Conservation (phyloP, 2,888 invertebrate genomes). For the Notocelia uddmanniana region DNA sequence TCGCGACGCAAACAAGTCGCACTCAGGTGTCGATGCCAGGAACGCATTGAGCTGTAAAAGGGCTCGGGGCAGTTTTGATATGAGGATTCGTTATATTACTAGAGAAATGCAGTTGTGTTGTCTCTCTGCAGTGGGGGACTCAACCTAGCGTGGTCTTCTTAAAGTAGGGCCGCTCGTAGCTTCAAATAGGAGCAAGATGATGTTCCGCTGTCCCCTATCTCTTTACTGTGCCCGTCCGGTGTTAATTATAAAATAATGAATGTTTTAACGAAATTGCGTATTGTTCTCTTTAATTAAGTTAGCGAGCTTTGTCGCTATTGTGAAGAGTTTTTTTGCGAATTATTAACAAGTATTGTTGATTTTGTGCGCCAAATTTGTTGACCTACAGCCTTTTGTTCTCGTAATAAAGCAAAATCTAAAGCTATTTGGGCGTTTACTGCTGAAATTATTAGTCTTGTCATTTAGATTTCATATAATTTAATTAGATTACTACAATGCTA, state of each 20-base stretch:
- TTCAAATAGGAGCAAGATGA: too few relatives aligned
- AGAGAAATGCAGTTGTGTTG: too few relatives aligned
- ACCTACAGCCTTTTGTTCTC: conserved; percentile 7
- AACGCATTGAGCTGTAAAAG: too few relatives aligned
- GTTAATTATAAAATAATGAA: conserved; percentile 38
- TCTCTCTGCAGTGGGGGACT: too few relatives aligned
- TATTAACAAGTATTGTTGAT: conserved; percentile 23
- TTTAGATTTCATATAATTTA: not conserved
- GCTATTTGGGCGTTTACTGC: not conserved
- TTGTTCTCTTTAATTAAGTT: conserved; percentile 29
- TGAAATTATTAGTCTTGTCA: not conserved
- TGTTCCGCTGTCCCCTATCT: not conserved
- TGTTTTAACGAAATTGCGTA: conserved; percentile 30
- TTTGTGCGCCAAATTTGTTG: conserved; percentile 14
- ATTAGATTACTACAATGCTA: not conserved
- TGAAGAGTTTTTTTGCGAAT: conserved; percentile 13
- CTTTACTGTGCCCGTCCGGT: not conserved
- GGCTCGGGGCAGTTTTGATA: too few relatives aligned
- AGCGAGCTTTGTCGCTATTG: conserved; percentile 13
- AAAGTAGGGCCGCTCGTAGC: too few relatives aligned
- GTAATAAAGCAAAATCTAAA: not conserved
- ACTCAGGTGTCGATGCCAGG: too few relatives aligned
- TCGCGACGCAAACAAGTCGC: too few relatives aligned
- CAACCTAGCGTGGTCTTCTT: too few relatives aligned
- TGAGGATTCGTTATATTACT: too few relatives aligned